Evolutionary conservation across 2,888 invertebrate species (phyloP), one percentile per base, ranked within the genome.

Genomic region (Phorcus lineatus): DNA sequence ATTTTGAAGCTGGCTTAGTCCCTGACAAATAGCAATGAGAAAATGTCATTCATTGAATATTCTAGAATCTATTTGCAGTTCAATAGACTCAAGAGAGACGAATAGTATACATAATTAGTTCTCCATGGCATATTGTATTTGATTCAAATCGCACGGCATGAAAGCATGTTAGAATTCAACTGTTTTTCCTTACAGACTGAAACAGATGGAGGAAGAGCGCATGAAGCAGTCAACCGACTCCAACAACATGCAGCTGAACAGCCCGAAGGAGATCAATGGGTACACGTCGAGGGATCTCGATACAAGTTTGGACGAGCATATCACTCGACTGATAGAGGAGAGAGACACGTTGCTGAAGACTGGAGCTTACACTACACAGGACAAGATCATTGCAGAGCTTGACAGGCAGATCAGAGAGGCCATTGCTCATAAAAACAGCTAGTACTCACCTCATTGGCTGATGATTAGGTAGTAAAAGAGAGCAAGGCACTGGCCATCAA

Each of bases 301-400:
- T 78, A 80, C 85, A 47, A 88, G 88, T 75, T 74, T 88, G n/a
- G 92, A 92, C 80, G 92, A 92, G 55, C 92, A 92, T 78, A 88
- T 93, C 31, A 88, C 91, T 4, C 83, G 92, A 28, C 87, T 93
- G 55, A 91, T 93, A 16, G 92, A 93, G 80, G 93, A 93, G 81
- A 86, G 93, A 17, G 93, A 94, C 83, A 91, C 90, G 1, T 83
- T 94, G n/a, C 86, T 94, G 47, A 83, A 91, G 74, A 93, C 93
- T 19, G 93, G 94, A n/a, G 91, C 92, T 16, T 94, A 93, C 86
- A 88, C 91, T 28, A 91, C 89, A 47, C 91, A 92, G 57, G 93
- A 94, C 85, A 88, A 89, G 77, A 92, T 93, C 75, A 93, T 94
- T 54, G 89, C 91, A 4, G 93, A 93, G 80, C 88, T 94, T n/a